phyloP scores from a whole-genome alignment of 1,140 invertebrate genomes.

The Diabrotica undecimpunctata region DNA sequence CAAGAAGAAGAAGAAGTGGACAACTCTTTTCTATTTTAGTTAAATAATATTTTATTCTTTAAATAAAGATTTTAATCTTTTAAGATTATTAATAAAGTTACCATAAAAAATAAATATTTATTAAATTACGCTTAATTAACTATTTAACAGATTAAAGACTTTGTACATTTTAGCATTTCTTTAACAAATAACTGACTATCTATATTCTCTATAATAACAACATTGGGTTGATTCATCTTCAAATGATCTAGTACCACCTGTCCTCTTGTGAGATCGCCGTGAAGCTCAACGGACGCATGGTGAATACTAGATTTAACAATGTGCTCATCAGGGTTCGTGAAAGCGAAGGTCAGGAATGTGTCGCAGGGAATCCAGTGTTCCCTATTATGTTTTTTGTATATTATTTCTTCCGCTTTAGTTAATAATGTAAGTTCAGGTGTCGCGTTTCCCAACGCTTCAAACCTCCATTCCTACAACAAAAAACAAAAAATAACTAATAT shows the following conservation, averaged over 20 bases:
- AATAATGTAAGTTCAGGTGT: conserved; percentile 51
- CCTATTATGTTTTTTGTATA: conserved; percentile 40
- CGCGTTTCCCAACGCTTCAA: conserved; percentile 48
- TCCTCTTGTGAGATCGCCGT: conserved; percentile 56
- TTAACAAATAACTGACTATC: conserved; percentile 51
- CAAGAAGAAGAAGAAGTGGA: no score
- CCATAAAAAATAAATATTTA: no score
- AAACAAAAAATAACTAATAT: background rate
- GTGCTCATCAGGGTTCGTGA: conserved; percentile 48
- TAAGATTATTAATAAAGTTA: no score
- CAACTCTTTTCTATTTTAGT: no score
- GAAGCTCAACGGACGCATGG: conserved; percentile 57
- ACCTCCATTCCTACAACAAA: conserved; percentile 55
- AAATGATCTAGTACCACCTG: conserved; percentile 60
- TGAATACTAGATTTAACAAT: conserved; percentile 37
- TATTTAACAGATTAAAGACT: no score
- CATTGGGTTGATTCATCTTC: conserved; percentile 51
- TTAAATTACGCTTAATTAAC: no score
- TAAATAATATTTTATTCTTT: no score
- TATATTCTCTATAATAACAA: conserved; percentile 52
- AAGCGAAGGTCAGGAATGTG: conserved; percentile 52
- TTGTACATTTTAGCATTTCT: conserved; percentile 8
- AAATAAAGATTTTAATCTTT: no score
- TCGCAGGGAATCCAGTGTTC: conserved; percentile 55
- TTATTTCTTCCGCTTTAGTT: conserved; percentile 53